phyloP scores from a whole-genome alignment of 2,113 vertebrate genomes.

The Grammomys dolichurus region DNA sequence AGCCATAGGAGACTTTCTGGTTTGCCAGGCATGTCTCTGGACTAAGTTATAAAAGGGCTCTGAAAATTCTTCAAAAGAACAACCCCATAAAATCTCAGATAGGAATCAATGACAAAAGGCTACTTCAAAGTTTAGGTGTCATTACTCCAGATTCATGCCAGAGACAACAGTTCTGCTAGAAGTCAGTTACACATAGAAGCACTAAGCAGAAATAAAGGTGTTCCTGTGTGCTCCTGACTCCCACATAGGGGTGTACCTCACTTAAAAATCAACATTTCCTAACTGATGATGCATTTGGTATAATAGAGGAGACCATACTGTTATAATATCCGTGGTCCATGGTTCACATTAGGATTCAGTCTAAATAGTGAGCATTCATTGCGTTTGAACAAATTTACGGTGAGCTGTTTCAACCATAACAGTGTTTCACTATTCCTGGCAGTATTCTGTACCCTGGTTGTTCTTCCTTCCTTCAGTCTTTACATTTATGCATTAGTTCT shows the following conservation, averaged over 20 bases:
- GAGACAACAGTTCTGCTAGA: neutral
- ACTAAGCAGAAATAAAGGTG: neutral
- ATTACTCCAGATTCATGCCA: neutral
- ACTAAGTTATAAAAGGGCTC: neutral
- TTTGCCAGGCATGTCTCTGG: neutral
- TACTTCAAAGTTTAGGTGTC: neutral
- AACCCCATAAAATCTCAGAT: neutral
- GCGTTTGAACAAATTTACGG: neutral
- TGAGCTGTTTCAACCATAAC: neutral
- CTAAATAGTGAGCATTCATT: neutral
- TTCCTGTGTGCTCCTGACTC: neutral
- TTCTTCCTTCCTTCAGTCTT: neutral
- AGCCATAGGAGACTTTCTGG: neutral
- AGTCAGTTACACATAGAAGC: neutral
- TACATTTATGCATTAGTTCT: neutral
- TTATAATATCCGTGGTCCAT: fast-evolving
- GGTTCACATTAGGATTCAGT: neutral
- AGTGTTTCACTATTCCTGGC: neutral
- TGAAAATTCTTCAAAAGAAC: neutral
- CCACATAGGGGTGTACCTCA: neutral
- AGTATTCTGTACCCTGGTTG: neutral
- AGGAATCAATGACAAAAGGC: neutral
- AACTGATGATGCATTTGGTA: no score
- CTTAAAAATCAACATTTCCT: neutral
- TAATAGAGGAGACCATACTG: neutral